These are phyloP conservation scores for Laspeyria flexula DNA, from an alignment of 2,888 invertebrate genomes.

Conservation along the genomic window DNA sequence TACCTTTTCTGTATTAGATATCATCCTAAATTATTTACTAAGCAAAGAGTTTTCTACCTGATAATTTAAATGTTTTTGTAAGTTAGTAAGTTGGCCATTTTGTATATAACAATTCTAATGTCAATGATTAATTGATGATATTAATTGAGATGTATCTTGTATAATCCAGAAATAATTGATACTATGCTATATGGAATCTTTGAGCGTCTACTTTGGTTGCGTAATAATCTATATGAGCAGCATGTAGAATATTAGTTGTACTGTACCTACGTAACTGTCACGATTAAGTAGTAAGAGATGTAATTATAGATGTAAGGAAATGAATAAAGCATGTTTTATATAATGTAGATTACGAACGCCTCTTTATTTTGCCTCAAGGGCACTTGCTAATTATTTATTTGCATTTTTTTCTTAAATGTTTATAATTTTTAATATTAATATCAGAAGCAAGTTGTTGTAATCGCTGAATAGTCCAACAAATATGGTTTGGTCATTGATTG, in stretches of 20 bases:
- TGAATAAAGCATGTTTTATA: constrained; percentile 84
- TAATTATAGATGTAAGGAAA: constrained; percentile 80
- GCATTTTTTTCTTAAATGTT: constrained; percentile 82
- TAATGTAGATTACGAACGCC: constrained; percentile 81
- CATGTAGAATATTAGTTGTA: constrained; percentile 70
- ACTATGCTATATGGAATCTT: constrained; percentile 34
- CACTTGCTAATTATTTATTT: constrained; percentile 84
- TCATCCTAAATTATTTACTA: constrained; percentile 30
- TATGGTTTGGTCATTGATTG: constrained; percentile 46
- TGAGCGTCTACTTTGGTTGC: constrained; percentile 49
- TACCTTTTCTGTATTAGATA: constrained; percentile 20
- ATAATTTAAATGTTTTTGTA: constrained; percentile 33
- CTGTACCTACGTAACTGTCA: constrained; percentile 74
- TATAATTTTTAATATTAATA: constrained; percentile 78
- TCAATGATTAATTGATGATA: constrained; percentile 33
- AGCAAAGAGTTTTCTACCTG: constrained; percentile 26
- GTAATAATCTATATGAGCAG: constrained; percentile 59
- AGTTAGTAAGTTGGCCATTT: constrained; percentile 45
- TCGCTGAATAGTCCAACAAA: constrained; percentile 63
- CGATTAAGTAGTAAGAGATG: constrained; percentile 72
- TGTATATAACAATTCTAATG: constrained; percentile 49
- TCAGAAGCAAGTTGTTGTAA: constrained; percentile 74
- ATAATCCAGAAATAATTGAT: constrained; percentile 43
- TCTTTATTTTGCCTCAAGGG: constrained; percentile 75
- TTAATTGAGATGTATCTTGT: constrained; percentile 39